phyloP scores from a whole-genome alignment of 2,113 vertebrate species.

The Zosterops borbonicus region DNA sequence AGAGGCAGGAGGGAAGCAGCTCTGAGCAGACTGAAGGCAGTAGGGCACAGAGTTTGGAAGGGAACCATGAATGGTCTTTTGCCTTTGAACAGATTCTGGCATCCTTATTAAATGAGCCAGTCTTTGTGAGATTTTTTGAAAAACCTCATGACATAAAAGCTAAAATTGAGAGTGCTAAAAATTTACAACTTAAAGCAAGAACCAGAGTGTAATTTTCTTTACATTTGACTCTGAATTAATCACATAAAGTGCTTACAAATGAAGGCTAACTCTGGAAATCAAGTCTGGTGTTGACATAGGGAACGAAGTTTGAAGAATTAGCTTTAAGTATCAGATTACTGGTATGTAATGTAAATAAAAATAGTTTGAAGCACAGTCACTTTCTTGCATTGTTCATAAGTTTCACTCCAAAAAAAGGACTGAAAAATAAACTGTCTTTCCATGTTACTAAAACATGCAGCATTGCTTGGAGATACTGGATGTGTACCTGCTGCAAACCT shows the following conservation, averaged over 20 bases:
- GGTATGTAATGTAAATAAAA: constrained; percentile 52
- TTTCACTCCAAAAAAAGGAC: not conserved
- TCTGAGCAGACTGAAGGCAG: not conserved
- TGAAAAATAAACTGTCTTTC: constrained; percentile 7
- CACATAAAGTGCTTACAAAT: constrained; percentile 10
- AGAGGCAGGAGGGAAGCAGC: not conserved
- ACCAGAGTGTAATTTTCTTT: constrained; percentile 61
- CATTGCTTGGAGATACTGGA: constrained; percentile 1
- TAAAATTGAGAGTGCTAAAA: constrained; percentile 81
- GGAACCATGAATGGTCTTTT: constrained; percentile 88
- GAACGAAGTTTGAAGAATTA: constrained; percentile 31
- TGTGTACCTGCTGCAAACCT: constrained; percentile 1
- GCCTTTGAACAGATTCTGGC: constrained; percentile 96
- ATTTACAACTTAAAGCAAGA: constrained; percentile 82
- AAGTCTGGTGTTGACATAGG: constrained; percentile 30
- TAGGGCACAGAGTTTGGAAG: not conserved
- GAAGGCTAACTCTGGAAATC: not conserved
- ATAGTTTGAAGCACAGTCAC: constrained; percentile 63
- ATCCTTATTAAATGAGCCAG: constrained; percentile 91
- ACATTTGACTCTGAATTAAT: not conserved
- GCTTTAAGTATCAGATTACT: constrained; percentile 33
- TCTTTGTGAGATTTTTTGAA: constrained; percentile 91
- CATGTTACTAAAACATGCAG: not conserved
- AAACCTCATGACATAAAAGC: constrained; percentile 80
- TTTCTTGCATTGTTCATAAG: constrained; percentile 54